Evolutionary conservation across 2,888 invertebrate species (phyloP), one percentile per base, ranked within the genome.

Genomic region (Aspidiotus destructor): DNA sequence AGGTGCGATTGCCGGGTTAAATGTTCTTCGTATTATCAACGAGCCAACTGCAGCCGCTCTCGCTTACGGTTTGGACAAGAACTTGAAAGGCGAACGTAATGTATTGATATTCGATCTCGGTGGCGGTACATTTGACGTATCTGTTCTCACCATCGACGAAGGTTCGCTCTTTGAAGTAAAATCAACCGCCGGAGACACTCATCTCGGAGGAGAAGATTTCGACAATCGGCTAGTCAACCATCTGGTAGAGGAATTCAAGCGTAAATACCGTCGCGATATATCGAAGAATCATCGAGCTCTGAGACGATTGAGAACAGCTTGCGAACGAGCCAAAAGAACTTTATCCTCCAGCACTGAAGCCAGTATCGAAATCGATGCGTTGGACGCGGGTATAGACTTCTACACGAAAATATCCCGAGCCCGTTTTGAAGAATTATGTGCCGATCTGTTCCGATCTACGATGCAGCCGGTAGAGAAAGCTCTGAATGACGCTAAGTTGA

Each of bases 61-160:
- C 41, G 70, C 70, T n/a, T 70, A 70, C 15, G 70, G 70, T 58
- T 28, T 70, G 5, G 70, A 70, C 58, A 70, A 70, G 60, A 68
- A 68, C 41, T 53, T 68, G 41, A 67, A 65, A 67, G 70, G 70
- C 44, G 76, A 85, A 84, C 70, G 85, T 77, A 92, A 92, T 77
- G 92, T 95, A 3, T 80, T 93, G 42, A 84, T 93, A 74, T 92
- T 94, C 71, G 90, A 92, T 73, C 81, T 89, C 70, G 88, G 88
- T 28, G 93, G 93, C 72, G 94, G 92, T 42, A 93, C 92, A 52
- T 95, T 95, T 89, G 94, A 95, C 80, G 94, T 95, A 8, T 94
- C 94, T 44, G 84, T 94, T 72, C 80, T 95, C 42, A 86, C 89
- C 72, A 94, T 95, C 76, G 89, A 92, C 73, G 92, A 94, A 77